Conservation (phyloP, 2,888 invertebrate species). For the Synanthedon andrenaeformis region DNA sequence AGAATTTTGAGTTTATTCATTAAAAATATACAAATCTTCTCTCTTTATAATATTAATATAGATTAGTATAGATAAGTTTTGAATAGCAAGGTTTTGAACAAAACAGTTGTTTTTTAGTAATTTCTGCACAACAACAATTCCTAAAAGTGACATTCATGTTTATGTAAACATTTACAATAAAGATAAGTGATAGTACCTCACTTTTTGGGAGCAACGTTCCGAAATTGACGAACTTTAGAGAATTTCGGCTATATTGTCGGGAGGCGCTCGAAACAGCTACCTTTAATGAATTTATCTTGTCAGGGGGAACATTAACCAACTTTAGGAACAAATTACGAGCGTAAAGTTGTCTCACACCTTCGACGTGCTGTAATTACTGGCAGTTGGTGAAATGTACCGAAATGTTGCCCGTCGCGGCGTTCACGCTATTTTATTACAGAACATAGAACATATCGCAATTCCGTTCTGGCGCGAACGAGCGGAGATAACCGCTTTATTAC, state of each 20-base stretch:
- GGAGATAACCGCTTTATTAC: slow-evolving; percentile 56
- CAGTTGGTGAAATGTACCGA: slow-evolving; percentile 39
- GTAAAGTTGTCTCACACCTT: slow-evolving; percentile 52
- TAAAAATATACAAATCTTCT: no score
- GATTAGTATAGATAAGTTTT: no score
- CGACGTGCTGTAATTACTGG: slow-evolving; percentile 52
- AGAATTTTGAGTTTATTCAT: no score
- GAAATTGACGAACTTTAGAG: not conserved
- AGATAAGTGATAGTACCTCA: slow-evolving; percentile 3
- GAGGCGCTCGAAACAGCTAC: slow-evolving; percentile 25
- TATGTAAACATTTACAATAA: slow-evolving; percentile 1
- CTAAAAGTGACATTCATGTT: not conserved
- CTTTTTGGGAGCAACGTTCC: not conserved
- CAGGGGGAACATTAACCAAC: slow-evolving; percentile 59
- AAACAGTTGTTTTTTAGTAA: no score
- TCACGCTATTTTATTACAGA: slow-evolving; percentile 36
- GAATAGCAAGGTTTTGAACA: no score
- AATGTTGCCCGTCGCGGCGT: slow-evolving; percentile 26
- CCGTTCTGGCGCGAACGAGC: slow-evolving; percentile 50
- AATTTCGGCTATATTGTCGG: slow-evolving; percentile 20
- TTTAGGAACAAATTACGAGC: slow-evolving; percentile 63
- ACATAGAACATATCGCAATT: slow-evolving; percentile 39
- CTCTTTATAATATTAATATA: no score
- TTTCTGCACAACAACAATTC: no score
- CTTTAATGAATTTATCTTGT: slow-evolving; percentile 63